Conservation (phyloP, 2,797 vertebrate genomes). For the Denticeps clupeoides region DNA sequence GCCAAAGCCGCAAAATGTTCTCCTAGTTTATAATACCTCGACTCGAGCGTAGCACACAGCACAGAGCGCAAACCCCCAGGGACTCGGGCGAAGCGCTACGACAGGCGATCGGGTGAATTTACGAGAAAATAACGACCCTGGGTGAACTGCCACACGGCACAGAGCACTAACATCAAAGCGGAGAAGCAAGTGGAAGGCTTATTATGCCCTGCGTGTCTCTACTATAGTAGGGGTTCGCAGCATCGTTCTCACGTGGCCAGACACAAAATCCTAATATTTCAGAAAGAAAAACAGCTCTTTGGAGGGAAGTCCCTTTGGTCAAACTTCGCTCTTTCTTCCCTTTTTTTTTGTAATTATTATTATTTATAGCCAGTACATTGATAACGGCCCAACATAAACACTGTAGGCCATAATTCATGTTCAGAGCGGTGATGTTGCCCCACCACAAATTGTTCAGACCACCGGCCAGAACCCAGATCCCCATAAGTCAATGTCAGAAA, state of each 20-base stretch:
- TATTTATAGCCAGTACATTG: slow-evolving; percentile 71
- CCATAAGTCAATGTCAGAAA: slow-evolving; percentile 67
- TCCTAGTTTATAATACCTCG: slow-evolving; percentile 59
- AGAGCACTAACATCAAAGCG: slow-evolving; percentile 38
- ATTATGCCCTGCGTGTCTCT: slow-evolving; percentile 13
- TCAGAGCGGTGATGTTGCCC: slow-evolving; percentile 55
- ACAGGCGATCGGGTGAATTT: slow-evolving; percentile 45
- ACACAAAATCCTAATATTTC: slow-evolving; percentile 49
- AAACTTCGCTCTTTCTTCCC: slow-evolving; percentile 47
- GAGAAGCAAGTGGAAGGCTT: slow-evolving; percentile 34
- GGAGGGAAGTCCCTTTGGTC: slow-evolving; percentile 60
- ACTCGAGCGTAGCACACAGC: slow-evolving; percentile 48
- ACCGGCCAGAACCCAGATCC: slow-evolving; percentile 64
- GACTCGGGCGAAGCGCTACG: slow-evolving; percentile 42
- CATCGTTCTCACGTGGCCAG: slow-evolving; percentile 38
- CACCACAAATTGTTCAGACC: slow-evolving; percentile 69
- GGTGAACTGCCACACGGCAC: slow-evolving; percentile 35
- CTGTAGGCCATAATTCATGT: slow-evolving; percentile 64
- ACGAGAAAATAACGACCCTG: slow-evolving; percentile 50
- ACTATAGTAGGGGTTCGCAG: slow-evolving; percentile 6
- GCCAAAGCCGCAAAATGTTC: slow-evolving; percentile 75
- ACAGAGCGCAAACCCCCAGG: slow-evolving; percentile 39
- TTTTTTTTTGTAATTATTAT: slow-evolving; percentile 41
- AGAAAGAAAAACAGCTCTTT: slow-evolving; percentile 60
- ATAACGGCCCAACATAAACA: slow-evolving; percentile 74